Evolutionary conservation across 2,113 vertebrate genomes (phyloP), one percentile per base, ranked within the genome.

Genomic region (Epinephelus cyanopodus): DNA sequence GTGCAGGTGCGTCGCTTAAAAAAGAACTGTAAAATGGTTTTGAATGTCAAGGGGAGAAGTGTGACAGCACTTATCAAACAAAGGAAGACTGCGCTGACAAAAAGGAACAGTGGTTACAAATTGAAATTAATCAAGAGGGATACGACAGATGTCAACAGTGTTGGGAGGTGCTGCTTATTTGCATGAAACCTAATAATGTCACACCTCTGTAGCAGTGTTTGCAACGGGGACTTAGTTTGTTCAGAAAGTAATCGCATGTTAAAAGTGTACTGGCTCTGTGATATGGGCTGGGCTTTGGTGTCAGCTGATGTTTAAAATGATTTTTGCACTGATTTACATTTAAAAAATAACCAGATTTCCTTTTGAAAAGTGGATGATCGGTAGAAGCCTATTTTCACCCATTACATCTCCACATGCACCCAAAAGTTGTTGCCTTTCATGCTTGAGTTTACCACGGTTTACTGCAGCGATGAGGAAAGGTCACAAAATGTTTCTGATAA

Each of bases 111-210:
- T 60, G 25, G 17, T 50, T 69, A 23, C 29, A 74, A 65, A 83
- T 52, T 81, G 12, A 70, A 79, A 82, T 58, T 18, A 75, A 58
- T 74, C 77, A 57, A 19, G 70, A 25, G 81, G 64, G 50, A 87
- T 21, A 39, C 69, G 1, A 54, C 1, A n/a, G 57, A 69, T 50
- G 64, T 79, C 52, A 53, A 25, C 67, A 14, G 73, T 19, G 53
- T 61, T 27, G 6, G 68, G 64, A 58, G 67, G 23, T 18, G 54
- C 54, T 25, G 29, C 62, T 64, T 29, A 70, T 85, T 66, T 83
- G 57, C 87, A 82, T 83, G 64, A 85, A 85, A 69, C 39, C 73
- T 67, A 68, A 84, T 81, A 74, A 77, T 88, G 79, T 80, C 62
- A 23, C 21, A 81, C 57, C 72, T 85, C 73, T 81, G 77, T 66